Evolutionary conservation across 2,113 vertebrate genomes (phyloP).

Genomic region (Acanthochromis polyacanthus): DNA sequence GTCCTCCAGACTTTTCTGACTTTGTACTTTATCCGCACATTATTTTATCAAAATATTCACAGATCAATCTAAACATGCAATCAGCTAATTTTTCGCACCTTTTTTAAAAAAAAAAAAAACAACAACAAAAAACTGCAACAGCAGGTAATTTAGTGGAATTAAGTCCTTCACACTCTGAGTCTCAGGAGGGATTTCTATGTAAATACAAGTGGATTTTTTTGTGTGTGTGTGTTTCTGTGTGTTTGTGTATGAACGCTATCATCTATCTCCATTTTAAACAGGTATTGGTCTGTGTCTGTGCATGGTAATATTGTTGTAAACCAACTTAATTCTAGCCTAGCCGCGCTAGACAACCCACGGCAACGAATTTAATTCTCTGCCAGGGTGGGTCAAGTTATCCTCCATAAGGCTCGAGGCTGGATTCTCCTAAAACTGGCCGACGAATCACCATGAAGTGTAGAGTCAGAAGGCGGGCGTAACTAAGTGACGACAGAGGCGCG

Average conservation of each 20-base stretch:
- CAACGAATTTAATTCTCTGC: too few species aligned
- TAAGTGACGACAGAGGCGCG: too few species aligned
- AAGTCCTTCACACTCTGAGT: conserved; percentile 22
- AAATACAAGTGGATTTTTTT: conserved; percentile 19
- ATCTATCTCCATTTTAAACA: conserved; percentile 34
- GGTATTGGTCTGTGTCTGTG: conserved; percentile 11
- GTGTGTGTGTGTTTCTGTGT: conserved; percentile 35
- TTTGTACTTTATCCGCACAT: conserved; percentile 1
- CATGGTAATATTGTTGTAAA: too few species aligned
- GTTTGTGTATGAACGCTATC: conserved; percentile 24
- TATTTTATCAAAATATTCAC: conserved; percentile 27
- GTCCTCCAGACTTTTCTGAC: neutral
- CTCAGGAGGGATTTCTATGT: conserved; percentile 24
- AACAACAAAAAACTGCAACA: conserved; percentile 24
- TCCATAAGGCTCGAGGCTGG: too few species aligned
- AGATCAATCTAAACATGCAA: conserved; percentile 19
- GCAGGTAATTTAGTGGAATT: conserved; percentile 37
- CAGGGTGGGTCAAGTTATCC: too few species aligned
- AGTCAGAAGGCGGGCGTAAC: too few species aligned
- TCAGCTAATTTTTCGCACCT: neutral
- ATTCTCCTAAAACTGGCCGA: too few species aligned
- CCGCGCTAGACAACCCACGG: too few species aligned
- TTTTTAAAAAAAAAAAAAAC: too few species aligned
- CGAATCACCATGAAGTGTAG: too few species aligned
- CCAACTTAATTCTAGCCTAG: too few species aligned